Percentiles rank a stretch among this genome's conserved stretches.
phyloP scores from a whole-genome alignment of 2,888 invertebrate species.

The Monoplex corrugatus region DNA sequence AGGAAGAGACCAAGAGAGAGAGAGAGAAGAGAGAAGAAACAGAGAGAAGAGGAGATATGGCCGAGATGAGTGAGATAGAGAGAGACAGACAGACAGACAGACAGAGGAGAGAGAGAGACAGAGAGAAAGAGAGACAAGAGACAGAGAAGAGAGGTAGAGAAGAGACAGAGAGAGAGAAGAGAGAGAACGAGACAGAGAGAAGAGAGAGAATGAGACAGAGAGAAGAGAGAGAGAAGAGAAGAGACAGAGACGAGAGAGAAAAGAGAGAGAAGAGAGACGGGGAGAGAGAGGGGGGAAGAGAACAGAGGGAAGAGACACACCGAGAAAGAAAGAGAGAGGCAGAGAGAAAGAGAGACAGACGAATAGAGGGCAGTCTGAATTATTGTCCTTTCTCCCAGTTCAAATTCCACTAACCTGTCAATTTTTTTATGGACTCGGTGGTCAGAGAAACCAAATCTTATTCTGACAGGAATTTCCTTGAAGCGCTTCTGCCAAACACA shows the following conservation, averaged over 20 bases:
- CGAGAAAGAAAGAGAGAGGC: constrained; percentile 9
- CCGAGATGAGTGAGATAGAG: too few species aligned
- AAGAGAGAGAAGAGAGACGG: not conserved
- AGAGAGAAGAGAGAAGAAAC: constrained; percentile 25
- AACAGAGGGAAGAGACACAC: not conserved
- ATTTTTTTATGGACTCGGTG: not conserved
- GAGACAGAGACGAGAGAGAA: not conserved
- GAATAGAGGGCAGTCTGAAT: not conserved
- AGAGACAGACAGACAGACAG: too few species aligned
- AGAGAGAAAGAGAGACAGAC: not conserved
- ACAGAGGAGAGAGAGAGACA: not conserved
- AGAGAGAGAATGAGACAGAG: not conserved
- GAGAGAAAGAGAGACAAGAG: constrained; percentile 7
- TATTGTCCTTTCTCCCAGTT: too few species aligned
- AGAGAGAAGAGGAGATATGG: not conserved
- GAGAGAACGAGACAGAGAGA: not conserved
- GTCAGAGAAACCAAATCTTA: not conserved
- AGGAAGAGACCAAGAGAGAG: not conserved
- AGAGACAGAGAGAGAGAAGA: not conserved
- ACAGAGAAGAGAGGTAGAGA: not conserved
- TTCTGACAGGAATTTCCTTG: too few species aligned
- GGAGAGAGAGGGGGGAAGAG: not conserved
- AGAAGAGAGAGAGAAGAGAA: not conserved
- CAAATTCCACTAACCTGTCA: too few species aligned
- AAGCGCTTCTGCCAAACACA: too few species aligned